Conservation (phyloP, 2,113 vertebrate species). For the Herpetotheres cachinnans region DNA sequence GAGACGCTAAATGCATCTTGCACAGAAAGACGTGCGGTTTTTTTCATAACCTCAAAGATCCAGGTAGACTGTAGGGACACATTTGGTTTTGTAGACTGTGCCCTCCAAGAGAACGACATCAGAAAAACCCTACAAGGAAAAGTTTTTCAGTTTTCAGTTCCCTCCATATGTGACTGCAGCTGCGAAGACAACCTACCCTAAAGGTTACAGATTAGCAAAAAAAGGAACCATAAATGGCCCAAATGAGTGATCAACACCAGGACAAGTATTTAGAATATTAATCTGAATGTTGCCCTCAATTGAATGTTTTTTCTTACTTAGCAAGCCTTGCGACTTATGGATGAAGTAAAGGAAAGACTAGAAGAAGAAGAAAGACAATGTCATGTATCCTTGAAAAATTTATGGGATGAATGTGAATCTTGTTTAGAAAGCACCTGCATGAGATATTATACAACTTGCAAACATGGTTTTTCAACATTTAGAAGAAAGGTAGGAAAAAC, state of each 20-base stretch:
- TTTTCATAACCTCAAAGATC: background rate
- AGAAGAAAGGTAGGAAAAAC: slow-evolving; percentile 76
- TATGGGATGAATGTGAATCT: slow-evolving; percentile 84
- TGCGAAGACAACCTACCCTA: background rate
- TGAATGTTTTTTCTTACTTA: slow-evolving; percentile 49
- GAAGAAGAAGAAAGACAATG: slow-evolving; percentile 84
- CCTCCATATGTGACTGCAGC: background rate
- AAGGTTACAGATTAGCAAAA: background rate
- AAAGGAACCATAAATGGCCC: background rate
- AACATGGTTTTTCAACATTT: slow-evolving; percentile 72
- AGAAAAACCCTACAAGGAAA: background rate
- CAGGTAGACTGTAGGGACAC: background rate
- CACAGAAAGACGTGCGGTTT: background rate
- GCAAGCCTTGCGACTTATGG: slow-evolving; percentile 81
- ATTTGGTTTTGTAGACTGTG: background rate
- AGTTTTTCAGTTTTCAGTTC: background rate
- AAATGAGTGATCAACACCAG: background rate
- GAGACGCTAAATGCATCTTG: background rate
- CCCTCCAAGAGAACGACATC: background rate
- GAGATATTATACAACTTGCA: slow-evolving; percentile 82
- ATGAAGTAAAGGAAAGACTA: slow-evolving; percentile 85
- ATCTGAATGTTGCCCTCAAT: background rate
- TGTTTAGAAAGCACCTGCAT: slow-evolving; percentile 87
- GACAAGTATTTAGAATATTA: background rate
- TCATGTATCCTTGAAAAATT: slow-evolving; percentile 73